Base-by-base conservation (phyloP, 1,140 invertebrate species). In the Drosophila mauritiana region DNA sequence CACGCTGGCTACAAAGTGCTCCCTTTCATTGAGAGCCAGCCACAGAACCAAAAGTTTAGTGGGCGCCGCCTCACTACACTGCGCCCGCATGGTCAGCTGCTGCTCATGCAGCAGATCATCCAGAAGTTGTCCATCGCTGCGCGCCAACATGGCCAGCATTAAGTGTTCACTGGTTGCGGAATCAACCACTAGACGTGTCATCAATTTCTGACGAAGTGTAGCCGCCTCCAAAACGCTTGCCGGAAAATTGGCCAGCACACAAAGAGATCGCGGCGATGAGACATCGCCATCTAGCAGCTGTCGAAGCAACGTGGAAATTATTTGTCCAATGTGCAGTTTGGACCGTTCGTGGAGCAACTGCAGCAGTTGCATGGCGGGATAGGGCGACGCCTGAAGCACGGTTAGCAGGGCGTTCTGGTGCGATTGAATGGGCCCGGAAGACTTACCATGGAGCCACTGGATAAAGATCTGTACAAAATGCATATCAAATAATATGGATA, bases 191-290 rank as follows among this genome's bases (percentile, higher is more conserved):
- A 90, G 22, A 0, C 65, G 61, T 2, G 75, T 49, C 13, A 51
- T 17, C 1, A 90, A 49, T 8, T 65, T 72, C 25, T 77, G 48
- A 5, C 79, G 76, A 27, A 90, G 36, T 1, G 73, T 52, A 25
- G 58, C 25, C 11, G 69, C 62, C 22, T 75, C 69, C 22, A 91
- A 34, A 46, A 88, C 55, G 39, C 39, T 45, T 11, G 54, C 62
- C 0, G 88, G 83, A 59, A 91, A 65, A 39, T 88, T 90, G 1
- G 79, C 82, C n/a, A 90, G 40, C 25, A 91, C 43, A 73, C 74
- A 88, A 59, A 91, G 74, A 4, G 78, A 65, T 4, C 52, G 56
- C 15, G 77, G 34, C 34, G 67, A 73, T 27, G 53, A 46, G 22
- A 49, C 64, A 80, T 85, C 56, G 15, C 37, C 20, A 8, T 77